Conservation (phyloP, 1,140 invertebrate genomes). For the Polyergus mexicanus region DNA sequence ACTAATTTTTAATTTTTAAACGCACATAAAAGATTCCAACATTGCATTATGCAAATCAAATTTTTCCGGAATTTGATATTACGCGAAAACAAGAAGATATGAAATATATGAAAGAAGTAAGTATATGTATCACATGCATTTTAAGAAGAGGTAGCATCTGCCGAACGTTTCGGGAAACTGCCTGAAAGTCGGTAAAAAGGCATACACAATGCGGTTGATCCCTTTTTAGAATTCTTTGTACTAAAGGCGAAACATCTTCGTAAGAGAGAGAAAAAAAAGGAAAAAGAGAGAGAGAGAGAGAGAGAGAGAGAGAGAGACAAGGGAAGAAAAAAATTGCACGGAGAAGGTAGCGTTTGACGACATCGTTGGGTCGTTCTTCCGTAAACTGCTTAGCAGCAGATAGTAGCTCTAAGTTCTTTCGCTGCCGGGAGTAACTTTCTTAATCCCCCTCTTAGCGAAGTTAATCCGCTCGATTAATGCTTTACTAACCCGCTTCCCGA, state of each 20-base stretch:
- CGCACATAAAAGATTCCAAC: background rate
- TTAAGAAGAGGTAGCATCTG: slow-evolving; percentile 31
- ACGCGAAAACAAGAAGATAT: background rate
- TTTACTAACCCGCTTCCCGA: slow-evolving; percentile 52
- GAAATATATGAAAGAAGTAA: background rate
- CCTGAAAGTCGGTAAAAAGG: slow-evolving; percentile 46
- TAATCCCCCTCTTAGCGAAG: slow-evolving; percentile 76
- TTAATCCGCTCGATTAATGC: slow-evolving; percentile 78
- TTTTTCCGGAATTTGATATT: background rate
- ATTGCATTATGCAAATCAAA: background rate
- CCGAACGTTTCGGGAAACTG: slow-evolving; percentile 47
- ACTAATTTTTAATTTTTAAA: background rate
- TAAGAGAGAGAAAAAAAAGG: slow-evolving; percentile 24
- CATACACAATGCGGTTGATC: slow-evolving; percentile 59
- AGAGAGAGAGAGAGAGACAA: background rate
- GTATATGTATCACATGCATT: background rate
- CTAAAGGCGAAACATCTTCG: slow-evolving; percentile 32
- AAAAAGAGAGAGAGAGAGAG: background rate
- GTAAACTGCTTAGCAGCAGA: slow-evolving; percentile 74
- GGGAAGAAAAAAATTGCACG: slow-evolving; percentile 57
- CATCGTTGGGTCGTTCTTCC: slow-evolving; percentile 59
- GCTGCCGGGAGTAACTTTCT: slow-evolving; percentile 72
- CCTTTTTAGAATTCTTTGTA: slow-evolving; percentile 64
- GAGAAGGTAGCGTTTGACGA: slow-evolving; percentile 66
- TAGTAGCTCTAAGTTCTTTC: slow-evolving; percentile 69